These are phyloP conservation scores for Porites evermanni DNA, from an alignment of 92 coral and sea anemone species.

Conservation along the genomic window DNA sequence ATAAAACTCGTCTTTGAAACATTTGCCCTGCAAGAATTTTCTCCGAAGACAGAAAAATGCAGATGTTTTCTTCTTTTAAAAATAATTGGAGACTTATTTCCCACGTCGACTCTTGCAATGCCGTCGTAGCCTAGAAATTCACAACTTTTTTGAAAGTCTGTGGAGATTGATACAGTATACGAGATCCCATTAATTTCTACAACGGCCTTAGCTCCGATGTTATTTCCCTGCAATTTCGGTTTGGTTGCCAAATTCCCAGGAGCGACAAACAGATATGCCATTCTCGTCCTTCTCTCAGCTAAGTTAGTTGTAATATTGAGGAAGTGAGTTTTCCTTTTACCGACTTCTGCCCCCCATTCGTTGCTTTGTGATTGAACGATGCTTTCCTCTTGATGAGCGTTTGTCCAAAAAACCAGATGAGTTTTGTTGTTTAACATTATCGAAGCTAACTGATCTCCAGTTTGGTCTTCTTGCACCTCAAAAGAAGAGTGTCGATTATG, in stretches of 20 bases:
- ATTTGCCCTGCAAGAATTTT: not conserved
- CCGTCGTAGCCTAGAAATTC: constrained; percentile 18
- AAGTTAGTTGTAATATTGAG: constrained; percentile 68
- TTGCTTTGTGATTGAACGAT: constrained; percentile 28
- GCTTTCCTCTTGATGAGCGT: constrained; percentile 35
- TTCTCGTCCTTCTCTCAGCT: constrained; percentile 5
- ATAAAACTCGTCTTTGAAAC: not conserved
- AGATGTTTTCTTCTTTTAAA: not conserved
- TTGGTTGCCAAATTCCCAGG: constrained; percentile 18
- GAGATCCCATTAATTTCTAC: constrained; percentile 22
- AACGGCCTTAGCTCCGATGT: not conserved
- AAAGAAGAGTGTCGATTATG: constrained; percentile 77
- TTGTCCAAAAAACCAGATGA: constrained; percentile 54
- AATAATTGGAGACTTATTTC: not conserved
- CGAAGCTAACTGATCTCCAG: constrained; percentile 42
- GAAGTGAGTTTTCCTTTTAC: constrained; percentile 64
- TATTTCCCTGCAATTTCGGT: not conserved
- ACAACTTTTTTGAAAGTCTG: not conserved
- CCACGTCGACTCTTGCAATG: constrained; percentile 12
- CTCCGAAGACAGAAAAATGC: not conserved
- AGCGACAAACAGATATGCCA: constrained; percentile 72
- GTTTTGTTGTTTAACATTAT: constrained; percentile 30
- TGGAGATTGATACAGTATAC: constrained; percentile 21
- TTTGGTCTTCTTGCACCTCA: constrained; percentile 1
- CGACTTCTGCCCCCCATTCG: constrained; percentile 42